phyloP scores from a whole-genome alignment of 1,140 invertebrate species.

The Phthorimaea operculella region DNA sequence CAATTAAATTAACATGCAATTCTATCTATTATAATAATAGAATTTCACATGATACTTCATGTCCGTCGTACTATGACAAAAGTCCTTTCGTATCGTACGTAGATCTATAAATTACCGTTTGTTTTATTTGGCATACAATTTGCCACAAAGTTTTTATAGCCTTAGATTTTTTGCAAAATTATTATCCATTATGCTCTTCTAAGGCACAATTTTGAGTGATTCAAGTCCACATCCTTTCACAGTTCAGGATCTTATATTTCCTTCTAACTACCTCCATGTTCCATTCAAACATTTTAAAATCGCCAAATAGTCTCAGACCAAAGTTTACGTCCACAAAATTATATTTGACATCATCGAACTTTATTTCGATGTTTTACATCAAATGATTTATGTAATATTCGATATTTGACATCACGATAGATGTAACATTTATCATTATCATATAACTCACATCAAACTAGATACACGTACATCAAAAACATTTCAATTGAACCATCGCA shows the following conservation, averaged over 20 bases:
- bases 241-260: too few species aligned
- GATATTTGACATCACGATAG: not conserved
- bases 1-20: conserved; percentile 39
- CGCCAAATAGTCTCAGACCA: too few species aligned
- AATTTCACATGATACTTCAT: too few species aligned
- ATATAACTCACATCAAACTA: not conserved
- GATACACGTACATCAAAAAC: too few species aligned
- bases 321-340: not conserved
- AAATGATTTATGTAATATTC: not conserved
- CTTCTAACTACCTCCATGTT: too few species aligned
- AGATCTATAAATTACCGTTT: conserved; percentile 2
- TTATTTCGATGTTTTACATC: not conserved
- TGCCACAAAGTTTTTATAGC: conserved; percentile 16
- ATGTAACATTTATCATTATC: not conserved
- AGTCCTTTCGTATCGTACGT: not conserved
- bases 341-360: too few species aligned
- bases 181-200: conserved; percentile 22
- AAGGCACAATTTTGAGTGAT: conserved; percentile 49
- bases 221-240: too few species aligned
- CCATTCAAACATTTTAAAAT: too few species aligned
- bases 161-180: conserved; percentile 15
- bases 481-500: too few species aligned
- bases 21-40: conserved; percentile 11
- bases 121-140: conserved; percentile 25
- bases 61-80: too few species aligned